phyloP scores from a whole-genome alignment of 2,888 invertebrate genomes.

The Microctonus brassicae region DNA sequence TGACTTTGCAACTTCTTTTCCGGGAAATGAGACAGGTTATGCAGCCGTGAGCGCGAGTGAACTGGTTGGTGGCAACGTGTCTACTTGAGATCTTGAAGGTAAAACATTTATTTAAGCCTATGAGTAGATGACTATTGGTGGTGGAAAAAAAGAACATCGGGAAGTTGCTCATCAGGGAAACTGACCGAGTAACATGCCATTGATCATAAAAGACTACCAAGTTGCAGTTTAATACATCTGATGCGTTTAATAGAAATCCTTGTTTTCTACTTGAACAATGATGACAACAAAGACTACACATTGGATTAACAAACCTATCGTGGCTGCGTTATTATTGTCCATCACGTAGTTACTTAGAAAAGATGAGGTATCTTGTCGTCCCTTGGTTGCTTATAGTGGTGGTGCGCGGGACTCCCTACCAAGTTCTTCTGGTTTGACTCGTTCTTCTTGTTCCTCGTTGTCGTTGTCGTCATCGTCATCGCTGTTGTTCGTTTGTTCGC shows the following conservation, averaged over 20 bases:
- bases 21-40: slow-evolving; percentile 36
- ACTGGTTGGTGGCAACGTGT: slow-evolving; percentile 16
- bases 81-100: slow-evolving; percentile 8
- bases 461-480: slow-evolving; percentile 22
- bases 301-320: not conserved
- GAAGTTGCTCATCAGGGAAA: slow-evolving; percentile 24
- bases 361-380: slow-evolving; percentile 39
- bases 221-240: not conserved
- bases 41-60: slow-evolving; percentile 3
- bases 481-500: slow-evolving; percentile 43
- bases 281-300: slow-evolving; percentile 30
- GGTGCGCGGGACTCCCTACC: slow-evolving; percentile 46
- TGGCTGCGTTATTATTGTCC: slow-evolving; percentile 65
- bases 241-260: slow-evolving; percentile 9
- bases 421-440: slow-evolving; percentile 62
- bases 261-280: slow-evolving; percentile 8
- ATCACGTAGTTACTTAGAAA: slow-evolving; percentile 69
- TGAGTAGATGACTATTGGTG: slow-evolving; percentile 27
- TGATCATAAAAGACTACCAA: not conserved
- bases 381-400: slow-evolving; percentile 29
- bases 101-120: slow-evolving; percentile 34
- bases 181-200: slow-evolving; percentile 35
- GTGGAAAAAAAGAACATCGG: slow-evolving; percentile 21
- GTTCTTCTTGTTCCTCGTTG: slow-evolving; percentile 41
- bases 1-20: slow-evolving; percentile 37